Base-by-base conservation (phyloP, 1,140 invertebrate species). In the Habropoda laboriosa region DNA sequence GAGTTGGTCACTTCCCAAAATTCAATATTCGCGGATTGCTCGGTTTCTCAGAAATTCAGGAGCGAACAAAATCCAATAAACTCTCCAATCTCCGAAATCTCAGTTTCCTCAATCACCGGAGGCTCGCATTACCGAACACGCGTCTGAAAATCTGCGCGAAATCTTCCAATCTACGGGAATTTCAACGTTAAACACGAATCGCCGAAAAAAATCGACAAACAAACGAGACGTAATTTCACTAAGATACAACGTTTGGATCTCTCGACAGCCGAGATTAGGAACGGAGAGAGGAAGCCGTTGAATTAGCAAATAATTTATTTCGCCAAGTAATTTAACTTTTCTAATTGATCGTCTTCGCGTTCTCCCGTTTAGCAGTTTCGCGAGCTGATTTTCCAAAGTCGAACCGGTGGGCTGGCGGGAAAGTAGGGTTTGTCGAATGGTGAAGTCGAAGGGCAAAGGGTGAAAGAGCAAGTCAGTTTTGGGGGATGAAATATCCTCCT, bases 241-340 rank as follows among this genome's bases (percentile, higher is more conserved):
- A 12, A 2, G n/a, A 30, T 5, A 13, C 2, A 4, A 6, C n/a
- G 40, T 47, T 51, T 63, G 13, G 21, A 16, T 8, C 2, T 21
- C 16, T n/a, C 68, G 4, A 21, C 27, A 16, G 2, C 3, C 16
- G 8, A 47, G 57, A 53, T 79, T 75, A 60, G 55, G 10, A 61
- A 13, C n/a, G 51, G 0, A 24, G 38, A 53, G 45, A 58, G 18
- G 57, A 49, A 24, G 24, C n/a, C n/a, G n/a, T n/a, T n/a, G 81
- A 80, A 87, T 89, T 87, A 86, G 82, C 83, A 81, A 87, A 87
- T 89, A 88, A 89, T 90, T 89, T 87, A 88, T 89, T 87, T 89
- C 81, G 61, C 80, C 40, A 87, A 88, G 89, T 88, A 89, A 90
- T 90, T 87, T 87, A 90, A 90, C 88, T 89, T 90, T 86, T 87